Evolutionary conservation across 2,113 vertebrate genomes (phyloP).

Genomic region (Bos taurus): ARS-UCD2.0 NC_037333.1:33725001-33725500

Average conservation of each 20-base stretch:
- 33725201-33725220: not conserved
- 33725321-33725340: conserved; percentile 17
- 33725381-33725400: not conserved
- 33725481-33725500: not conserved
- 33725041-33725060: not conserved
- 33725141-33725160: not conserved
- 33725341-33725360: not conserved
- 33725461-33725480: not conserved
- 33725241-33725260: not conserved
- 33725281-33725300: not conserved
- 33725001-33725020: not conserved
- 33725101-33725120: not conserved
- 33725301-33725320: not conserved
- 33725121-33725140: not conserved
- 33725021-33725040: not conserved
- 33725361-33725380: not conserved
- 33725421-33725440: not conserved
- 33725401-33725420: not conserved
- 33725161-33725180: not conserved
- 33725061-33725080: not conserved
- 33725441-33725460: not conserved
- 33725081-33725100: not conserved
- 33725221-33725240: not conserved
- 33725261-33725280: not conserved
- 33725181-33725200: not conserved